phyloP scores from a whole-genome alignment of 1,140 invertebrate genomes.

The Maniola jurtina region DNA sequence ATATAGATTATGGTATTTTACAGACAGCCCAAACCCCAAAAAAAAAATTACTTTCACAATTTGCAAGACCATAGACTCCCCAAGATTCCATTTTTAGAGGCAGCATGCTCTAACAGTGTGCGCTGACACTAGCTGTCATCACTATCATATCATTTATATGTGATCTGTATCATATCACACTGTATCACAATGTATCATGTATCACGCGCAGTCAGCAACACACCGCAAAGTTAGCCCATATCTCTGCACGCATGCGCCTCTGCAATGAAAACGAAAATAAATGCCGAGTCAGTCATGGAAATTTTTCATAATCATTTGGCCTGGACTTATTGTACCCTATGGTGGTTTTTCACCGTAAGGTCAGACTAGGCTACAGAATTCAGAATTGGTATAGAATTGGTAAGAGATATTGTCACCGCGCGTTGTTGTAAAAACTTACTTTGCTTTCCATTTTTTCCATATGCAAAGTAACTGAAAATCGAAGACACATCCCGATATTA shows the following conservation, averaged over 20 bases:
- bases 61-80: slow-evolving; percentile 33
- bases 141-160: slow-evolving; percentile 37
- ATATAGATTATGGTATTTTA: slow-evolving; percentile 9
- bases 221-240: slow-evolving; percentile 70
- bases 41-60: neutral
- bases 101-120: slow-evolving; percentile 76
- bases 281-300: slow-evolving; percentile 77
- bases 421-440: neutral
- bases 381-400: too few relatives aligned
- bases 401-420: too few relatives aligned
- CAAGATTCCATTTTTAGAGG: slow-evolving; percentile 55
- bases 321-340: slow-evolving; percentile 40
- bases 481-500: too few relatives aligned
- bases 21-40: slow-evolving; percentile 20
- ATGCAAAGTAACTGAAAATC: too few relatives aligned
- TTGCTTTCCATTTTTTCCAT: neutral
- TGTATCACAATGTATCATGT: slow-evolving; percentile 27
- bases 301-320: slow-evolving; percentile 45
- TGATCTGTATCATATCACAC: slow-evolving; percentile 33
- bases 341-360: neutral
- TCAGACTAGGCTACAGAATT: neutral
- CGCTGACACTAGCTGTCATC: slow-evolving; percentile 55
- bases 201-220: slow-evolving; percentile 66
- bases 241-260: slow-evolving; percentile 76
- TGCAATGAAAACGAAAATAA: slow-evolving; percentile 74